Percentiles rank a stretch among this genome's conserved stretches.
phyloP scores from a whole-genome alignment of 2,888 invertebrate species.

The Ophion obscuratus region DNA sequence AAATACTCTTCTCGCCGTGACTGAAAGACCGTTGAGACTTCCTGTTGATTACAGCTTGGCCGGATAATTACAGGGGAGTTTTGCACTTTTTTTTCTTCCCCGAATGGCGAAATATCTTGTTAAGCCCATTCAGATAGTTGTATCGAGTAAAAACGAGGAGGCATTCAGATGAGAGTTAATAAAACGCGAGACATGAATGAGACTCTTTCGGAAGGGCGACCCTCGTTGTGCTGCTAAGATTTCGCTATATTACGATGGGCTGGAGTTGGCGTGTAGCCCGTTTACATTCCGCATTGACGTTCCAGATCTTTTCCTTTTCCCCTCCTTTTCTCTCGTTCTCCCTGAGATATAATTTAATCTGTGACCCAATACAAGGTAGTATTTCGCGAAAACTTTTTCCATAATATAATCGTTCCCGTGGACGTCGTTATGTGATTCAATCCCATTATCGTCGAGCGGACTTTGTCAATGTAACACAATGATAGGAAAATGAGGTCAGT shows the following conservation, averaged over 20 bases:
- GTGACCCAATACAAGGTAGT: constrained; percentile 34
- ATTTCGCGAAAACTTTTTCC: constrained; percentile 21
- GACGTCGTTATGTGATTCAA: too few relatives aligned
- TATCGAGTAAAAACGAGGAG: constrained; percentile 40
- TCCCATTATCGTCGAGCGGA: too few relatives aligned
- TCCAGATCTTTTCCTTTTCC: background rate
- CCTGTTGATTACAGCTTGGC: constrained; percentile 41
- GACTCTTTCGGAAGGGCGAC: constrained; percentile 41
- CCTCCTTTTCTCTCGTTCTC: background rate
- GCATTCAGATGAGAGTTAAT: constrained; percentile 51
- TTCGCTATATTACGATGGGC: constrained; percentile 30
- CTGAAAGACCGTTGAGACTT: constrained; percentile 32
- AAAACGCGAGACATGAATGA: constrained; percentile 51
- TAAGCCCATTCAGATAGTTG: constrained; percentile 39
- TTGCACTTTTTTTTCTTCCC: constrained; percentile 6
- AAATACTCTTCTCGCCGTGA: constrained; percentile 23
- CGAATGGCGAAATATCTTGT: constrained; percentile 53
- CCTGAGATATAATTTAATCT: constrained; percentile 6
- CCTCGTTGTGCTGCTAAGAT: constrained; percentile 37
- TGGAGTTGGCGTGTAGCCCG: constrained; percentile 30
- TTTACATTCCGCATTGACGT: constrained; percentile 45
- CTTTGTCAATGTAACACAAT: too few relatives aligned
- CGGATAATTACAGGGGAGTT: constrained; percentile 42
- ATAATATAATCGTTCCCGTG: background rate
- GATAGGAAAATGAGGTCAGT: too few relatives aligned